phyloP scores from a whole-genome alignment of 2,888 invertebrate genomes.

The Leptinotarsa juncta region DNA sequence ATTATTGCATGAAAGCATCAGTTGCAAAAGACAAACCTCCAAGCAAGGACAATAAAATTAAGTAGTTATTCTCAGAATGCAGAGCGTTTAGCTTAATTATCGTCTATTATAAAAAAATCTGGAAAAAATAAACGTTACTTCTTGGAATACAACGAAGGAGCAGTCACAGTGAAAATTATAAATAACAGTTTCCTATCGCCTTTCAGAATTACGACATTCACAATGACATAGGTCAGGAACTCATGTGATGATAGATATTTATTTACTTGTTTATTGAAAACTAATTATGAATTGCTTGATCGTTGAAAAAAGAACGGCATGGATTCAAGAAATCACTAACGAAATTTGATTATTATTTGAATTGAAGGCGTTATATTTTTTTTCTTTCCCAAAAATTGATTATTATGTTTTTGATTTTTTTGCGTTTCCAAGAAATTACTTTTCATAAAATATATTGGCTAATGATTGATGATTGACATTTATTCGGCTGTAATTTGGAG shows the following conservation, averaged over 20 bases:
- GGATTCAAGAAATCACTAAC: background rate
- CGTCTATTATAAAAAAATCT: constrained; percentile 19
- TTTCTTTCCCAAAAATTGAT: background rate
- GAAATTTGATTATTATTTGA: background rate
- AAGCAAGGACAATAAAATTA: constrained; percentile 25
- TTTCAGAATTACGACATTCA: background rate
- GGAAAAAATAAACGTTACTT: constrained; percentile 6
- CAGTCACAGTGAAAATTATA: constrained; percentile 1
- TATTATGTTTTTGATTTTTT: background rate
- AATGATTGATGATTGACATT: too few species aligned
- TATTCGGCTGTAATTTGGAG: too few species aligned
- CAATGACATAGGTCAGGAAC: constrained; percentile 13
- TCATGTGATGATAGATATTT: background rate
- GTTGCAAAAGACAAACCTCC: constrained; percentile 16
- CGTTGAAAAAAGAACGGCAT: background rate
- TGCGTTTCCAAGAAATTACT: background rate
- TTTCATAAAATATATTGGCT: too few species aligned
- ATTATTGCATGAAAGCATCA: constrained; percentile 24
- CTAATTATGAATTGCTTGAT: background rate
- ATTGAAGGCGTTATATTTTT: too few species aligned
- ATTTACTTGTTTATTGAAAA: background rate
- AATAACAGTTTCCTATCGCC: constrained; percentile 2
- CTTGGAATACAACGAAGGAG: constrained; percentile 9
- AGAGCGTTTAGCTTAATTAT: constrained; percentile 23
- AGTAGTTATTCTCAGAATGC: constrained; percentile 20